phyloP scores from a whole-genome alignment of 2,888 invertebrate genomes.

The Lysandra bellargus region DNA sequence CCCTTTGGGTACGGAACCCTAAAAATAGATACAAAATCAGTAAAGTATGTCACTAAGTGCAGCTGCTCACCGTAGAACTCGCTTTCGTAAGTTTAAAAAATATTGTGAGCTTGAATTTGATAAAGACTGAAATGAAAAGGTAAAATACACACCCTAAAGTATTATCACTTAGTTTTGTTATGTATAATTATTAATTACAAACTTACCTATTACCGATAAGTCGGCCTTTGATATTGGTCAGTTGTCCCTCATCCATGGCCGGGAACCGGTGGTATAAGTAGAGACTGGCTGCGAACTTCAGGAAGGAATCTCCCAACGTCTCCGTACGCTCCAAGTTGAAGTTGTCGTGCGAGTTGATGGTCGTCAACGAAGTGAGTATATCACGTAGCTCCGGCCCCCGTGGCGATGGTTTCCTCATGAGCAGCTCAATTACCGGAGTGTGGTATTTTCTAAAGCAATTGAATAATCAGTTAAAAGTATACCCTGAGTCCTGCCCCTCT shows the following conservation, averaged over 20 bases:
- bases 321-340: constrained; percentile 91
- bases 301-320: constrained; percentile 93
- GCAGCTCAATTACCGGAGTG: constrained; percentile 48
- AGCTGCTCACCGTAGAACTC: no score
- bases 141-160: no score
- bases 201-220: constrained; percentile 90
- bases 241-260: constrained; percentile 86
- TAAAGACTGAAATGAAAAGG: no score
- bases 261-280: constrained; percentile 87
- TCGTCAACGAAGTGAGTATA: constrained; percentile 83
- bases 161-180: no score
- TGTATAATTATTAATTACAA: constrained; percentile 39
- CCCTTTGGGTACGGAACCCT: no score
- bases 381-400: constrained; percentile 74
- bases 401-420: constrained; percentile 45
- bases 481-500: no score
- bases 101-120: no score
- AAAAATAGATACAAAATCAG: no score
- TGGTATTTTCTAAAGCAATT: neutral
- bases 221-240: constrained; percentile 86
- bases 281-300: constrained; percentile 89
- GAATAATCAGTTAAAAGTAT: neutral
- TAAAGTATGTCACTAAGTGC: no score
- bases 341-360: constrained; percentile 86
- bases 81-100: no score